Base-by-base conservation (phyloP, 2,888 invertebrate genomes). In the Hydrotaea cyrtoneurina region DNA sequence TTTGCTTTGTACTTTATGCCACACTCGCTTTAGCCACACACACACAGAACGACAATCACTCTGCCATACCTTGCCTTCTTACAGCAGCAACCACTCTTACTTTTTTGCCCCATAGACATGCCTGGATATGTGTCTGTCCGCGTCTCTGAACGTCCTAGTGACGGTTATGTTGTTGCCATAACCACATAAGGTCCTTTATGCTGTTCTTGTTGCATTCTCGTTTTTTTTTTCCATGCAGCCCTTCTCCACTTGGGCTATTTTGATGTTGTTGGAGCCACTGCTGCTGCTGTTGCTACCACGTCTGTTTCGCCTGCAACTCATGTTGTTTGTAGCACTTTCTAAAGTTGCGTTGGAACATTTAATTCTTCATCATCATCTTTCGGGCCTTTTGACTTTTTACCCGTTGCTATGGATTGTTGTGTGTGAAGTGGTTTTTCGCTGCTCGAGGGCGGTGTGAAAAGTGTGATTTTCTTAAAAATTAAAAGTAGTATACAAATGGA, bases 341-440 rank as follows among this genome's bases (percentile, higher is more conserved):
- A 80, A 83, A 78, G 76, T 53, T 83, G 76, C 83, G 59, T 83
- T 81, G 86, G 76, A 82, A 80, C 82, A 72, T 86, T 80, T 78
- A 72, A 75, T 80, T 75, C 55, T 80, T 76, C 57, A n/a, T 83
- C 59, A 78, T 66, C 72, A 62, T 78, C 77, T 46, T 59, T 71
- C 77, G 50, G 74, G 76, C 80, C 53, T 80, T 85, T 79, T 83
- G 81, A 79, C 78, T 78, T 85, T 64, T 26, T 43, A 19, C 26
- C 66, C 23, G n/a, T 23, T 4, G 8, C 43, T 23, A 66, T 43
- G 11, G 1, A 11, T 69, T 46, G 46, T 46, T 69, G 69, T 39
- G 21, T 23, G 19, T 7, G 43, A 66, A 43, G 69, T 46, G 69
- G 69, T 0, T 23, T 46, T 17, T 17, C 10, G 11, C 11, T 19